Evolutionary conservation across 1,140 invertebrate species (phyloP).

Genomic region (Drosophila nannoptera): DNA sequence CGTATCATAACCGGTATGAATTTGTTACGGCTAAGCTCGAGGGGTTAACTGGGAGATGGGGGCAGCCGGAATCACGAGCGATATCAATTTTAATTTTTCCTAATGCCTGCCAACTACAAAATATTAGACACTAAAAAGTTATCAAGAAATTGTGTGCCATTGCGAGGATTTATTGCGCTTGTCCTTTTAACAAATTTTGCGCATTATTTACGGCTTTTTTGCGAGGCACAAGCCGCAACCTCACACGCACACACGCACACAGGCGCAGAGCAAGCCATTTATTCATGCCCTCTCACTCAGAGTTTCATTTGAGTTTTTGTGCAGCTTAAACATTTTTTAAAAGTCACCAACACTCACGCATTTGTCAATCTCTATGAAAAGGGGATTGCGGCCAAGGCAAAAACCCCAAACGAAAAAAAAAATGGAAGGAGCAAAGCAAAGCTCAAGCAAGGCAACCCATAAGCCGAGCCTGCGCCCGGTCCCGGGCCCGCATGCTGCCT

Average conservation of each 20-base stretch:
- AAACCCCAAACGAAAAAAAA: constrained; percentile 5
- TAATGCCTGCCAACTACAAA: constrained; percentile 43
- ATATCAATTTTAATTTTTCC: constrained; percentile 71
- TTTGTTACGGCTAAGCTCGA: constrained; percentile 10
- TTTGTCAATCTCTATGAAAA: constrained; percentile 73
- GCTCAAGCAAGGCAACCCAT: constrained; percentile 11
- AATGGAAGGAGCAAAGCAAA: constrained; percentile 7
- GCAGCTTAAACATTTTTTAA: constrained; percentile 74
- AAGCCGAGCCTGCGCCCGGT: constrained; percentile 2
- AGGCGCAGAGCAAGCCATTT: constrained; percentile 25
- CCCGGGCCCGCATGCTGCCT: constrained; percentile 59
- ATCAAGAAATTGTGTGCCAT: constrained; percentile 70
- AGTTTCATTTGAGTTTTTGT: constrained; percentile 67
- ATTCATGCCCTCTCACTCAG: constrained; percentile 53
- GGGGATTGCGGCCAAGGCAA: constrained; percentile 26
- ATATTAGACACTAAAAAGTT: constrained; percentile 70
- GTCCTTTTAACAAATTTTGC: constrained; percentile 76
- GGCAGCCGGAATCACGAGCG: constrained; percentile 37
- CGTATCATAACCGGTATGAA: constrained; percentile 45
- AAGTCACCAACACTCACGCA: constrained; percentile 75
- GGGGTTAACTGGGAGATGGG: background rate
- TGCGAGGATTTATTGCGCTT: constrained; percentile 74
- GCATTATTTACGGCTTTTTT: constrained; percentile 69
- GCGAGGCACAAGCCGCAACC: constrained; percentile 17
- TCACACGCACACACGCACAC: constrained; percentile 19